phyloP scores from a whole-genome alignment of 2,888 invertebrate genomes.

The Lasioglossum marginatum region DNA sequence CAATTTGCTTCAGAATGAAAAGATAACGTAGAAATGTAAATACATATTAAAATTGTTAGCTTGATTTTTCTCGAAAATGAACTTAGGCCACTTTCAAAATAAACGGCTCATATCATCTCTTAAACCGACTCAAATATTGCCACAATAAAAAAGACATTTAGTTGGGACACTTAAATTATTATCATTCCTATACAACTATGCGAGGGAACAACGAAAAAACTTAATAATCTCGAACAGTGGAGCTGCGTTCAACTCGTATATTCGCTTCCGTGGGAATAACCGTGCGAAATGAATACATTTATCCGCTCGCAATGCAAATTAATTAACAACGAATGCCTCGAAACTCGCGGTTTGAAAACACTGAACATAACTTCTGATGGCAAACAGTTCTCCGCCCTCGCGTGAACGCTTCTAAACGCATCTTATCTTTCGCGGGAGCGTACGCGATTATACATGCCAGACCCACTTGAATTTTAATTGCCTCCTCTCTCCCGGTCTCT shows the following conservation, averaged over 20 bases:
- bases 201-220: background rate
- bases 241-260: background rate
- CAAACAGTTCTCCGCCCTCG: background rate
- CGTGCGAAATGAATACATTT: background rate
- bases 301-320: background rate
- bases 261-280: background rate
- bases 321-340: conserved; percentile 1
- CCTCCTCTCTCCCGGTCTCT: background rate
- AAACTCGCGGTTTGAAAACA: background rate
- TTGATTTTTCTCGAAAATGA: too few species aligned
- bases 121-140: background rate
- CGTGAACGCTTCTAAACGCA: background rate
- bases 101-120: too few species aligned
- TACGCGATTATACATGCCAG: background rate
- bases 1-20: too few species aligned
- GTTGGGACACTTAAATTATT: background rate
- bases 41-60: too few species aligned
- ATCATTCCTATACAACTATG: background rate
- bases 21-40: too few species aligned
- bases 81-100: too few species aligned
- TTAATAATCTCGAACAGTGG: background rate
- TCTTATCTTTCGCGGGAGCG: background rate
- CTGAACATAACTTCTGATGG: background rate
- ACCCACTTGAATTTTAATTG: conserved; percentile 11
- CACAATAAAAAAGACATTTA: background rate